Percentiles rank a stretch among this genome's conserved stretches.
These are phyloP conservation scores for Brachyistius frenatus DNA, from an alignment of 2,113 vertebrate species.

Conservation along the genomic window DNA sequence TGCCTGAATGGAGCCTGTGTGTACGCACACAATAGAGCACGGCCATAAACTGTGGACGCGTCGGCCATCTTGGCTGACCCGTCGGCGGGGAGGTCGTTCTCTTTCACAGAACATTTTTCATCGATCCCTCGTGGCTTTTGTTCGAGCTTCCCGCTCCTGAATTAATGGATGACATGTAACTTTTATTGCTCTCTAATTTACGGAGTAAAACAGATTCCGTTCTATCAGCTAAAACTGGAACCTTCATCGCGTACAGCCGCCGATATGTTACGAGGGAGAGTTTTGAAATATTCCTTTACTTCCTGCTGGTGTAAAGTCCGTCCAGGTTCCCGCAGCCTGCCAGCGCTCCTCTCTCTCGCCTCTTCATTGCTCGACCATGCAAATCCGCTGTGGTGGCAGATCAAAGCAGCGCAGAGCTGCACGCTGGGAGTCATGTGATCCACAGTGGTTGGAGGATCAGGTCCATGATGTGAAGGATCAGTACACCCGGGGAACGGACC, in stretches of 20 bases:
- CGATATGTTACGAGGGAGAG: not conserved
- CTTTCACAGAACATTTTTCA: constrained; percentile 50
- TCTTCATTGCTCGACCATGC: constrained; percentile 62
- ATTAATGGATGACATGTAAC: not conserved
- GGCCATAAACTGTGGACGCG: constrained; percentile 50
- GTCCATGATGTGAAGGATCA: constrained; percentile 70
- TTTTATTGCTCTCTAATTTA: constrained; percentile 3
- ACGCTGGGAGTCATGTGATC: constrained; percentile 76
- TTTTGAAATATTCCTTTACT: constrained; percentile 25
- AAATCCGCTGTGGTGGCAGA: constrained; percentile 70
- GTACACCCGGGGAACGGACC: constrained; percentile 63
- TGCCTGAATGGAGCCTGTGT: constrained; percentile 69
- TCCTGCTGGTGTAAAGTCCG: constrained; percentile 27
- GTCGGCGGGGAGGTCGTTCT: constrained; percentile 35
- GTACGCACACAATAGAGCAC: constrained; percentile 54
- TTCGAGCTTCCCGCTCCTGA: not conserved
- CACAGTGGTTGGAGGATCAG: constrained; percentile 71
- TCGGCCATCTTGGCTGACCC: constrained; percentile 48
- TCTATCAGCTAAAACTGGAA: not conserved
- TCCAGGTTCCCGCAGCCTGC: constrained; percentile 36
- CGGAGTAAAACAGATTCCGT: not conserved
- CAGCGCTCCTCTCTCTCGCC: constrained; percentile 46
- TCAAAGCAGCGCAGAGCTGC: constrained; percentile 68
- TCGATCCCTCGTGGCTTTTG: constrained; percentile 19
- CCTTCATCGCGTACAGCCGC: not conserved